Conservation (phyloP, 2,888 invertebrate genomes). For the Lypha dubia region DNA sequence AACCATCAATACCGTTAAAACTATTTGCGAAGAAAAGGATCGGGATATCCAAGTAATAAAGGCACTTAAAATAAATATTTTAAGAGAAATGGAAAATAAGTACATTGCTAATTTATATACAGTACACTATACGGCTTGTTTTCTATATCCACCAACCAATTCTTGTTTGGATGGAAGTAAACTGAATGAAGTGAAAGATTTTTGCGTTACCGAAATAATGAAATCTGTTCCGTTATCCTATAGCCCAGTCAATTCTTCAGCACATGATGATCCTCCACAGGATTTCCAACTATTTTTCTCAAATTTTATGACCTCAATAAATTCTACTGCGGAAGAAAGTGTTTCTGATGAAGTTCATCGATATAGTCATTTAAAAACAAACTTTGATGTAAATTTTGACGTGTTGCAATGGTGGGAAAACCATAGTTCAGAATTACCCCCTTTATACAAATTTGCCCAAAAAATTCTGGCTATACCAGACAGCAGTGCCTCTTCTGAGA, state of each 20-base stretch:
- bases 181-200: constrained; percentile 44
- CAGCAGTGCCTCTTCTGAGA: constrained; percentile 48
- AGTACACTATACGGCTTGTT: constrained; percentile 50
- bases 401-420: constrained; percentile 42
- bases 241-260: constrained; percentile 11
- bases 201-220: constrained; percentile 36
- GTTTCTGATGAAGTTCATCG: constrained; percentile 39
- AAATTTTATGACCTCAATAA: constrained; percentile 35
- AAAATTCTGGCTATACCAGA: constrained; percentile 28
- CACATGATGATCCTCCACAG: constrained; percentile 32
- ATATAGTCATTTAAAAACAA: constrained; percentile 45
- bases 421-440: constrained; percentile 33
- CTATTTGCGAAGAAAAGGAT: constrained; percentile 41
- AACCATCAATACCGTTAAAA: constrained; percentile 56
- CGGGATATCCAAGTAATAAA: constrained; percentile 34
- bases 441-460: constrained; percentile 36
- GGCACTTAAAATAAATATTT: constrained; percentile 51
- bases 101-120: constrained; percentile 53
- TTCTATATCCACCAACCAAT: constrained; percentile 55
- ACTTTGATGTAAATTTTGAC: constrained; percentile 40
- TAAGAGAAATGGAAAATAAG: constrained; percentile 33
- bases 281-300: constrained; percentile 51
- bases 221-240: constrained; percentile 7
- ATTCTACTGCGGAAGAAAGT: constrained; percentile 23
- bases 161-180: constrained; percentile 36